Base-by-base conservation (phyloP, 2,797 vertebrate species). In the Holocentrus rufus region DNA sequence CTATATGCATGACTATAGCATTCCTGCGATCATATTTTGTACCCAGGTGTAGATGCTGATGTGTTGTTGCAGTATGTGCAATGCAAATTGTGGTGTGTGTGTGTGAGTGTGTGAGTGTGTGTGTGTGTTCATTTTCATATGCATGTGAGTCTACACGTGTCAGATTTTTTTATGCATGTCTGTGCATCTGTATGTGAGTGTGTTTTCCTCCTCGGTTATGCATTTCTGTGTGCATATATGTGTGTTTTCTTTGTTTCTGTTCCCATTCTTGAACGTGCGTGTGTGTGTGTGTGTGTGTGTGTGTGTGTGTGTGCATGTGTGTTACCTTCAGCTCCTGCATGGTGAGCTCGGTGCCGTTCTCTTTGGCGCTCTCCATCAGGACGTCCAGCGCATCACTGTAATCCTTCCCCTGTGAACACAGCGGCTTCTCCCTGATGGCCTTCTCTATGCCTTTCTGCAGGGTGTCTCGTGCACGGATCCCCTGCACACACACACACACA, bases 251-350 rank as follows among this genome's bases (percentile, higher is more conserved):
- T 1, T 42, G 63, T 54, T 61, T n/a, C n/a, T 49, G 65, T 39
- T 47, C 7, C 25, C 10, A 9, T 46, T 54, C 22, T 23, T 59
- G 22, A 25, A 46, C 17, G 9, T n/a, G 10, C 49, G 50, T 53
- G 46, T 54, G 52, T 47, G 73, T 34, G 39, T 44, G 27, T 66
- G 17, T 18, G 53, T 73, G 59, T 22, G 39, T 57, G 65, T 54
- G 58, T 10, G 5, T 42, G 39, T 58, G 60, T 9, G 22, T 18
- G 42, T 1, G 1, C 31, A 3, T 46, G 22, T 30, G 18, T 23
- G 60, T 81, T 89, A 99, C 98, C 97, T 98, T 99, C 55, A 99
- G 93, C 64, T 99, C 97, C 88, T 99, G 98, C 97, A 99, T 99
- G 81, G 94, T 97, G 80, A 99, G 94, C 87, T 98, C 97, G 4